These are phyloP conservation scores for Cetonia aurata DNA, from an alignment of 2,888 invertebrate genomes.

Conservation along the genomic window DNA sequence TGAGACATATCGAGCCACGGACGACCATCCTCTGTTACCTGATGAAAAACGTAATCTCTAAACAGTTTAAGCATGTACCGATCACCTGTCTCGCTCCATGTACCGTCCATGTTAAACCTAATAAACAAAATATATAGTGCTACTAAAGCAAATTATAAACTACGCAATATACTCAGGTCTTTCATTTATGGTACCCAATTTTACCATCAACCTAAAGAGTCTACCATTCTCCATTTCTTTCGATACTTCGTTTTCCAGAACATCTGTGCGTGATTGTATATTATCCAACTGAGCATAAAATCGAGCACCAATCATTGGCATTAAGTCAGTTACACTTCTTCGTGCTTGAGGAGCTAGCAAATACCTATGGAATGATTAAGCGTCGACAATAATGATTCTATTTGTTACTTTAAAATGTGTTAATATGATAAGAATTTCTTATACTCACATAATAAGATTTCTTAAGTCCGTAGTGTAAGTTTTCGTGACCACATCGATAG, in stretches of 20 bases:
- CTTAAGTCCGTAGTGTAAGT: constrained; percentile 95
- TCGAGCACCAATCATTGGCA: constrained; percentile 99
- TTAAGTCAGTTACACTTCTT: constrained; percentile 92
- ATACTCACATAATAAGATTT: constrained; percentile 90
- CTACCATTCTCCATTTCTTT: constrained; percentile 97
- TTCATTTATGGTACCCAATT: constrained; percentile 95
- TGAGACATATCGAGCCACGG: constrained; percentile 99
- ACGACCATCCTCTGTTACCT: constrained; percentile 90
- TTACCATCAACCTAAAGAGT: constrained; percentile 89
- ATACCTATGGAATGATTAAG: constrained; percentile 71
- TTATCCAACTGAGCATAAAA: constrained; percentile 97
- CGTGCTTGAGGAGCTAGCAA: constrained; percentile 76
- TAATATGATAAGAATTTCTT: neutral
- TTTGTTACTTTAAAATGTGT: too few species aligned
- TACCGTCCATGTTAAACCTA: constrained; percentile 90
- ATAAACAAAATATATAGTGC: constrained; percentile 45
- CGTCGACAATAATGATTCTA: neutral
- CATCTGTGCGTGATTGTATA: constrained; percentile 87
- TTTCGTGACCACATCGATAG: constrained; percentile 89
- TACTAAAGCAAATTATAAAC: constrained; percentile 30
- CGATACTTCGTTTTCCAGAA: constrained; percentile 89
- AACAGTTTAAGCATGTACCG: constrained; percentile 98
- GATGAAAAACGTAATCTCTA: constrained; percentile 97
- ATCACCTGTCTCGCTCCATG: constrained; percentile 99
- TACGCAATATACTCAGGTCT: constrained; percentile 81